Conservation (phyloP, 2,113 vertebrate species). For the Vicugna pacos region DNA sequence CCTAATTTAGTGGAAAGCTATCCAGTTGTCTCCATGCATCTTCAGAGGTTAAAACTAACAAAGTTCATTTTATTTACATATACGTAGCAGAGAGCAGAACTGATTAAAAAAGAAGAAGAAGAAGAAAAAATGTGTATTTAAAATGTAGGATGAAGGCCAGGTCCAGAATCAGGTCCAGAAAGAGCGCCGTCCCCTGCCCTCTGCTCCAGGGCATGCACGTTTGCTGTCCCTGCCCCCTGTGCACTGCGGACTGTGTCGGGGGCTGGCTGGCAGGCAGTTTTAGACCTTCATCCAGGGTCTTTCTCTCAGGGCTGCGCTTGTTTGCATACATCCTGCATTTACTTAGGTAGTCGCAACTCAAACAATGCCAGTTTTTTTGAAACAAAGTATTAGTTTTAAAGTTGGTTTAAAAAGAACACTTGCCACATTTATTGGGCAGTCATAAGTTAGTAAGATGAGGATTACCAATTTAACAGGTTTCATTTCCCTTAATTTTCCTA, state of each 20-base stretch:
- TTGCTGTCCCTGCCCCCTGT: fast-evolving
- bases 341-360: background rate
- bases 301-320: background rate
- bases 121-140: background rate
- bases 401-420: background rate
- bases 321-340: too few species aligned
- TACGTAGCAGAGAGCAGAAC: background rate
- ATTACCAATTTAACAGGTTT: background rate
- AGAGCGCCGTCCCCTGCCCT: fast-evolving
- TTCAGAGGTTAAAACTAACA: background rate
- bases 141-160: background rate
- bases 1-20: background rate
- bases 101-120: background rate
- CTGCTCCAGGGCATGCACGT: fast-evolving
- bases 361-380: background rate
- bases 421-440: background rate
- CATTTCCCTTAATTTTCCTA: background rate
- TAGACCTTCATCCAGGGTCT: too few species aligned
- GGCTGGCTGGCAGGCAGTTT: fast-evolving
- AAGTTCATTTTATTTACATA: background rate
- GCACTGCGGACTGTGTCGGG: fast-evolving
- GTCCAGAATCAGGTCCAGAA: background rate
- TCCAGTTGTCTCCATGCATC: background rate
- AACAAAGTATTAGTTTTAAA: background rate
- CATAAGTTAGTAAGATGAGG: background rate